Evolutionary conservation across 2,113 vertebrate species (phyloP), one percentile per base, ranked within the genome.

Genomic region (Leptocoma aspasia): DNA sequence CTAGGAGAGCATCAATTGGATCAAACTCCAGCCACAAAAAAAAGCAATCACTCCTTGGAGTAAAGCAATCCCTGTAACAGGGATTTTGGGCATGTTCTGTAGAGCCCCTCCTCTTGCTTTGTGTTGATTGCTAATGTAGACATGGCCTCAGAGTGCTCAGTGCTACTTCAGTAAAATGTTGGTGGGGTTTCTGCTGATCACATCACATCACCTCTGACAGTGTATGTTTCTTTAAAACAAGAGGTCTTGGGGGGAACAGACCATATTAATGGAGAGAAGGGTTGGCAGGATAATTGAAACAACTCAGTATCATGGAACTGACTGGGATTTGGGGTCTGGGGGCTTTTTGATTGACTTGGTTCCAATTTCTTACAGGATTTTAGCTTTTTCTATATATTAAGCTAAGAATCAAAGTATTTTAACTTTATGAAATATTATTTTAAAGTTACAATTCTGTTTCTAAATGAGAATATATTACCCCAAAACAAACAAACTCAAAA

Each of bases 81-180:
- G 19, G 31, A 19, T 9, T 37, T 19, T 7, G 42, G 33, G 19
- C 8, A 13, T 53, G 27, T 15, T 72, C n/a, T 69, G 24, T 8
- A 47, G 37, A 82, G 72, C 44, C 18, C 8, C 28, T 66, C 3
- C 13, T 35, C 19, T 8, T 30, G n/a, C 50, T 66, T 31, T 66
- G 42, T 9, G 20, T 20, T 33, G 42, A 15, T 26, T 53, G 19
- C 23, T 57, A 5, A 33, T 1, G 17, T 0, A 35, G 68, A 39
- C 9, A 6, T 0, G 2, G 45, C n/a, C 41, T 80, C 72, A 37
- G 30, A 53, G 22, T 18, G 42, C 20, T 15, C 47, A 37, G 37
- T 3, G 3, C 10, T 54, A 4, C 30, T 41, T 23, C 0, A 0
- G 15, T 39, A 26, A 63, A 71, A 57, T 5, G 6, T 6, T 44